These are phyloP conservation scores for Salvelinus fontinalis DNA, from an alignment of 2,113 vertebrate species.

Conservation along the genomic window DNA sequence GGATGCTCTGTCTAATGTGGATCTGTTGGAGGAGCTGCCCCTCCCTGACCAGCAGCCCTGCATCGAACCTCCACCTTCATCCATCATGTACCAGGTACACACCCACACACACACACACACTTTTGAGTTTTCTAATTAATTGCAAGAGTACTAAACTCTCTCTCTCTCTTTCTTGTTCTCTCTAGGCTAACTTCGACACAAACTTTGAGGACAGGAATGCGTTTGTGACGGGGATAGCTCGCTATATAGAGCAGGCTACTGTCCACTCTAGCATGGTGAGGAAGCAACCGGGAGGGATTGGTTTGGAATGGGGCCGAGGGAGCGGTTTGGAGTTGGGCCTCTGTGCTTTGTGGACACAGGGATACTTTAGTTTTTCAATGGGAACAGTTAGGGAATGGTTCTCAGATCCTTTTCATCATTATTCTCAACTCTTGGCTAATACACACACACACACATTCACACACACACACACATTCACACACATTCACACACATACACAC, in stretches of 20 bases:
- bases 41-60: conserved; percentile 99
- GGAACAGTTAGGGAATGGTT: background rate
- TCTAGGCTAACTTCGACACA: conserved; percentile 97
- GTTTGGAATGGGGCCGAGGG: background rate
- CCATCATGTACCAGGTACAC: conserved; percentile 95
- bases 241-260: conserved; percentile 97
- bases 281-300: conserved; percentile 45
- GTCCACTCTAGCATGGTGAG: conserved; percentile 99
- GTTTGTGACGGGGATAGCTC: conserved; percentile 96
- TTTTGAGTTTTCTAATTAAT: background rate
- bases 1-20: conserved; percentile 98
- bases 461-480: background rate
- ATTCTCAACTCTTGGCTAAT: conserved; percentile 37
- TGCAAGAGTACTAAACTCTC: background rate
- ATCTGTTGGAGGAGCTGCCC: conserved; percentile 97
- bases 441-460: background rate
- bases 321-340: background rate
- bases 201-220: conserved; percentile 99
- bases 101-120: background rate
- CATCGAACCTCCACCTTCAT: conserved; percentile 97
- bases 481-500: no score
- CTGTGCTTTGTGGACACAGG: background rate
- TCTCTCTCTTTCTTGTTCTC: conserved; percentile 8
- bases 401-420: no score
- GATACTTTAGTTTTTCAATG: background rate